Base-by-base conservation (phyloP, 2,113 vertebrate species). In the Triplophysa tibetana region DNA sequence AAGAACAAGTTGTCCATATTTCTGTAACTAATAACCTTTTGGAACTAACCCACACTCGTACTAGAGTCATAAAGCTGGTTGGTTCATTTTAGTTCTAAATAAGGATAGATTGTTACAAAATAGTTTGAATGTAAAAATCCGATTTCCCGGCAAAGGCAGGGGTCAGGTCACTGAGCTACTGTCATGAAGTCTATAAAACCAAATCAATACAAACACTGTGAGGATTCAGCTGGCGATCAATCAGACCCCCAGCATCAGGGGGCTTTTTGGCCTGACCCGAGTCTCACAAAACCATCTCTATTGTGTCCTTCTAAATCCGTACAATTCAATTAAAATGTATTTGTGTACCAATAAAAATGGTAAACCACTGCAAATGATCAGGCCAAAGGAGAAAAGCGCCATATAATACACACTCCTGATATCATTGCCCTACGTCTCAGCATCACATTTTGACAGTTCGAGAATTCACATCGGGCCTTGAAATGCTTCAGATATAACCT, bases 141-240 rank as follows among this genome's bases (percentile, higher is more conserved):
- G 50, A 72, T 72, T 38, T 38, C 26, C 2, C 38, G 21, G 65
- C 10, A n/a, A 14, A 17, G n/a, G 69, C 13, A 26, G 12, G 13
- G 69, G 50, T 58, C 69, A 72, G 14, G 50, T 58, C 69, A 72
- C 26, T 14, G 69, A 72, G 69, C 54, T 8, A 73, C 54, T 73
- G 70, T 60, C 54, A 73, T 60, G 56, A n/a, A 73, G 70, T 60
- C 54, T 43, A 60, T 73, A 73, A 73, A 73, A 43, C 17, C 12
- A 60, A 54, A 73, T 73, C 70, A 73, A 73, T 73, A 60, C 70
- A 24, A 24, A 73, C 29, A 73, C 29, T 58, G 26, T 23, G 70
- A 73, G 52, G 52, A 16, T 73, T 73, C 70, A 43, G 69, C 8
- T 14, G 21, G 70, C 26, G 19, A 72, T 72, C 69, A 14, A 56